Evolutionary conservation across 1,140 invertebrate genomes (phyloP).

Genomic region (Leguminivora glycinivorella): DNA sequence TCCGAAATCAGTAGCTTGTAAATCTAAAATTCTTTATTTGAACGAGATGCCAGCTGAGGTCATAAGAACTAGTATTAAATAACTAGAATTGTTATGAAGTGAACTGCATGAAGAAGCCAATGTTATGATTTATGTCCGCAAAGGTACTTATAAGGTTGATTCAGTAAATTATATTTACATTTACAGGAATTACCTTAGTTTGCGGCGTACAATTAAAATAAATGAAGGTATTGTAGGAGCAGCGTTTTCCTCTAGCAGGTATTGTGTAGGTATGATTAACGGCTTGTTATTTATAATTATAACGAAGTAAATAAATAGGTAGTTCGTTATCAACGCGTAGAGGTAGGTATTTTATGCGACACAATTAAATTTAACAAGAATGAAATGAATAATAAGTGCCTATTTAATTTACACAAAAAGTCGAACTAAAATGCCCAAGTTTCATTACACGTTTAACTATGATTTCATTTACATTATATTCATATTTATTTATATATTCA

Average conservation of each 20-base stretch:
- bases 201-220: background rate
- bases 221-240: background rate
- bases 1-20: too few species aligned
- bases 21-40: too few species aligned
- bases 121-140: background rate
- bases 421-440: too few species aligned
- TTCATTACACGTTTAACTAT: too few species aligned
- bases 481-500: too few species aligned
- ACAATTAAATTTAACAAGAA: background rate
- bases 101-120: background rate
- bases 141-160: background rate
- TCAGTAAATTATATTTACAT: constrained; percentile 2
- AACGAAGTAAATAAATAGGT: background rate
- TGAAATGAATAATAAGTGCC: too few species aligned
- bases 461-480: too few species aligned
- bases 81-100: background rate
- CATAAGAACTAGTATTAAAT: too few species aligned
- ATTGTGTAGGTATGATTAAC: background rate
- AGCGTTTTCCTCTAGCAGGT: background rate
- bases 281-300: constrained; percentile 11
- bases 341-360: background rate
- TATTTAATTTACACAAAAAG: too few species aligned
- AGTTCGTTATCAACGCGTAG: background rate
- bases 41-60: too few species aligned
- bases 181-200: background rate